Percentiles rank a stretch among this genome's conserved stretches.
Conservation (phyloP, 2,797 vertebrate genomes). For the Nyctalus aviator region DNA sequence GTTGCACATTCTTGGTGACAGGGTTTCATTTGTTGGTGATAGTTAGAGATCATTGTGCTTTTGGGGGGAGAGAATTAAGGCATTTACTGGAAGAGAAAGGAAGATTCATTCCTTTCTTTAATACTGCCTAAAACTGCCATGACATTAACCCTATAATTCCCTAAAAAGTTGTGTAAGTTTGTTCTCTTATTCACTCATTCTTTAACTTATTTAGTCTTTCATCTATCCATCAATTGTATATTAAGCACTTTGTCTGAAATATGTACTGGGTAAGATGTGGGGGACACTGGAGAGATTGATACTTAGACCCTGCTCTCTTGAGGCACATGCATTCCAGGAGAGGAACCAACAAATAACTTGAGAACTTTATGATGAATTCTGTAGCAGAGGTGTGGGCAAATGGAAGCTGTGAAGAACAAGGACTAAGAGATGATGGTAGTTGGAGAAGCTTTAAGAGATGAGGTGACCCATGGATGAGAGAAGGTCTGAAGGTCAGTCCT, state of each 20-base stretch:
- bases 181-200: not conserved
- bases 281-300: conserved; percentile 27
- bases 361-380: conserved; percentile 29
- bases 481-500: not conserved
- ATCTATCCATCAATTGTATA: not conserved
- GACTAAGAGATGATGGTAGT: not conserved
- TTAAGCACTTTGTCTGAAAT: not conserved
- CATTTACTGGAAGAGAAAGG: conserved; percentile 47
- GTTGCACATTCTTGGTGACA: conserved; percentile 45
- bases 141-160: conserved; percentile 39
- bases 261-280: not conserved
- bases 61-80: conserved; percentile 35
- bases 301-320: not conserved
- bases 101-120: conserved; percentile 46
- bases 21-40: conserved; percentile 56
- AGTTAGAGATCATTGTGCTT: conserved; percentile 5
- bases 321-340: not conserved
- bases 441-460: not conserved
- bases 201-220: conserved; percentile 30
- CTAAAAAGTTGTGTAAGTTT: conserved; percentile 24
- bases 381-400: conserved; percentile 26
- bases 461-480: not conserved
- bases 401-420: not conserved
- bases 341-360: not conserved
- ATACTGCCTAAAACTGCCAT: conserved; percentile 13